Evolutionary conservation across 2,113 vertebrate species (phyloP), one percentile per base, ranked within the genome.

Genomic region (Petrocephalus zakoni): DNA sequence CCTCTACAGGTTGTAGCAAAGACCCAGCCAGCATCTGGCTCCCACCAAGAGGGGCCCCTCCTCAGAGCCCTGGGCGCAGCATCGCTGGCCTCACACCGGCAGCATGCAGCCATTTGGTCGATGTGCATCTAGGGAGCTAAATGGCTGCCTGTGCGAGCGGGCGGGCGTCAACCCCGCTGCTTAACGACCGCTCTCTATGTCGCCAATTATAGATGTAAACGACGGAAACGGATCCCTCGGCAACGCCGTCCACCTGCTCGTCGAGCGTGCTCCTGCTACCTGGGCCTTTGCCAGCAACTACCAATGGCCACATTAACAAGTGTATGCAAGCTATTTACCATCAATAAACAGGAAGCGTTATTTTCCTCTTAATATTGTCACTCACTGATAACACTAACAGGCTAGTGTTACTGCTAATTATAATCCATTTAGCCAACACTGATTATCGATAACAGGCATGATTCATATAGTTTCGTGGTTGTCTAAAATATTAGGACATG

Each of bases 181-280:
- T 53, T 10, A 82, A 55, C 68, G 4, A 51, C 49, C 3, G 56
- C 86, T 87, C 87, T 81, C 11, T 15, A 88, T 88, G 87, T 72
- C 15, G 9, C 87, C 25, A 88, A 88, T 88, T 88, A 52, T 46
- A 37, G 42, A 75, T 52, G 87, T 9, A 56, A 86, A 86, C 53
- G 25, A 87, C 2, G 85, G 55, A 87, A 22, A 58, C 21, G 7
- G 85, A 46, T 87, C 85, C 85, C 55, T 58, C 29, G 2, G 53
- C 29, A 34, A 21, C 34, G 34, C 85, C 34, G 9, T 61, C 85
- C 9, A 55, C 25, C 85, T 17, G 52, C 11, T 29, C 2, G 85
- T 46, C 75, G 8, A 21, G 5, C 37, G 34, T 87, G 11, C 9
- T 42, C 55, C 29, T 22, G 29, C 29, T 19, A 29, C 52, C 25